Evolutionary conservation across 1,140 invertebrate genomes (phyloP).

Genomic region (Drosophila nigromelanica): DNA sequence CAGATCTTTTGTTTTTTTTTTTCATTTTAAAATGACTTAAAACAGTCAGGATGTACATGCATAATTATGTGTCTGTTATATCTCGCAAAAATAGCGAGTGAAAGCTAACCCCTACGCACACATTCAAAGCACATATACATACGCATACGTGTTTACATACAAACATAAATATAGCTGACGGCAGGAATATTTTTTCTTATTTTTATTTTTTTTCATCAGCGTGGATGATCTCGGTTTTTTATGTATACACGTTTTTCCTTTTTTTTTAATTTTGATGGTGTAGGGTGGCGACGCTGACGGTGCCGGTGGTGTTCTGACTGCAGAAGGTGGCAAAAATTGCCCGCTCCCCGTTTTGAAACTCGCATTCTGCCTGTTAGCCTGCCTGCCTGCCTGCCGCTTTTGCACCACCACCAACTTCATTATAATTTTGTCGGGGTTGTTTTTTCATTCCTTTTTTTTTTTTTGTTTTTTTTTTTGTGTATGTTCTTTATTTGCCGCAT

Average conservation of each 20-base stretch:
- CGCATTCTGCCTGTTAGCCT: conserved; percentile 25
- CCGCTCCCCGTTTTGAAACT: conserved; percentile 33
- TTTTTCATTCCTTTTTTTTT: conserved; percentile 66
- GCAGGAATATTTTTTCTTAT: conserved; percentile 16
- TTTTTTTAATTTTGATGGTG: conserved; percentile 59
- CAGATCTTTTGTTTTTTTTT: too few species aligned
- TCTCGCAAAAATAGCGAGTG: too few species aligned
- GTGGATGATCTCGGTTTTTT: conserved; percentile 61
- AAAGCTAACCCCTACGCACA: too few species aligned
- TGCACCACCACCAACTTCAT: conserved; percentile 76
- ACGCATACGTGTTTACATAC: not conserved
- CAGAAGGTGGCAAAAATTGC: conserved; percentile 62
- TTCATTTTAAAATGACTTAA: too few species aligned
- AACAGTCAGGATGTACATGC: too few species aligned
- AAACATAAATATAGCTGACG: not conserved
- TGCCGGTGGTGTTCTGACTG: conserved; percentile 34
- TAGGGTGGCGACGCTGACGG: conserved; percentile 45
- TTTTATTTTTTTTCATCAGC: conserved; percentile 45
- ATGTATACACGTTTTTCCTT: conserved; percentile 52
- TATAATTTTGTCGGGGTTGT: conserved; percentile 81
- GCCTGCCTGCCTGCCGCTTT: conserved; percentile 28
- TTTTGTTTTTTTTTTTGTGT: conserved; percentile 17
- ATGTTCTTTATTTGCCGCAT: conserved; percentile 9
- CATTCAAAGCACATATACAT: too few species aligned
- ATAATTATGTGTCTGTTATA: too few species aligned